Evolutionary conservation across 2,797 vertebrate species (phyloP).

Genomic region (Poecilia wingei): DNA sequence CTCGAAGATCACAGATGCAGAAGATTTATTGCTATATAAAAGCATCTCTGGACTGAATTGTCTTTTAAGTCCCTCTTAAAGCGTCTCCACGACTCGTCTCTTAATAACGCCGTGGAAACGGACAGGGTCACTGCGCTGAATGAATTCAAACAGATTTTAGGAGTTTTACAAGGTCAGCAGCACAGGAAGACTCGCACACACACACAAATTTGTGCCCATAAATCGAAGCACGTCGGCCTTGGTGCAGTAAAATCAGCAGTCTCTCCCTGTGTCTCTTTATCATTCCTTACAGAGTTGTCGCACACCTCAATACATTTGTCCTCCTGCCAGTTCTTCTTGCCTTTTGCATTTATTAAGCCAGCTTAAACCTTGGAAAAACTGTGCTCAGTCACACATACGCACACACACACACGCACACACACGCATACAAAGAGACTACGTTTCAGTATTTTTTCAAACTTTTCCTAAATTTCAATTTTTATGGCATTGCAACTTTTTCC

Average conservation of each 20-base stretch:
- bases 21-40: conserved; percentile 44
- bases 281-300: conserved; percentile 70
- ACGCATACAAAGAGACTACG: background rate
- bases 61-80: conserved; percentile 60
- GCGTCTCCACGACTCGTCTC: conserved; percentile 40
- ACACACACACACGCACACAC: background rate
- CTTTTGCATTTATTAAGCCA: conserved; percentile 47
- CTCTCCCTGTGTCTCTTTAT: conserved; percentile 67
- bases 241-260: conserved; percentile 73
- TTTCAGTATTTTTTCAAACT: conserved; percentile 25
- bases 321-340: conserved; percentile 31
- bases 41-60: conserved; percentile 47
- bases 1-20: conserved; percentile 34
- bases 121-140: conserved; percentile 30
- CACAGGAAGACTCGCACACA: conserved; percentile 30
- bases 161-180: conserved; percentile 65
- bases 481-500: conserved; percentile 1
- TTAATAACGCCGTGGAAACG: conserved; percentile 61
- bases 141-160: conserved; percentile 55
- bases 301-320: conserved; percentile 64
- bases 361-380: conserved; percentile 53
- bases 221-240: conserved; percentile 76
- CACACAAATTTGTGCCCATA: conserved; percentile 46
- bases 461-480: conserved; percentile 28
- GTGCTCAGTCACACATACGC: conserved; percentile 32